phyloP scores from a whole-genome alignment of 2,888 invertebrate genomes.

The Xylota sylvarum region DNA sequence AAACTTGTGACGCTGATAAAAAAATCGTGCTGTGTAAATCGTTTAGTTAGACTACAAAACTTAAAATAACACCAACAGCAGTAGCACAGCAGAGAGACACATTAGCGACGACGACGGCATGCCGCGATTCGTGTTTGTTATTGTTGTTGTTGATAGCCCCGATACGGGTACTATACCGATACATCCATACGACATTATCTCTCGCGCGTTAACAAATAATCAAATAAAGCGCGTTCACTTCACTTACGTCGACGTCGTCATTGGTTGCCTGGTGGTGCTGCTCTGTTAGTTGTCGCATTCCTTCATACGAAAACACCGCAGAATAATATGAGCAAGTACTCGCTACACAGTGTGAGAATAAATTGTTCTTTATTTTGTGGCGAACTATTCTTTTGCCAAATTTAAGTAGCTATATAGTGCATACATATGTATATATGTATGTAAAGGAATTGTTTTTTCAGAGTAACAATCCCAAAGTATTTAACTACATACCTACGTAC shows the following conservation, averaged over 20 bases:
- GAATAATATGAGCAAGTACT: slow-evolving; percentile 35
- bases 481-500: no score
- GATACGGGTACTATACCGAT: slow-evolving; percentile 55
- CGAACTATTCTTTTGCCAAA: slow-evolving; percentile 10
- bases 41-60: slow-evolving; percentile 71
- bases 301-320: slow-evolving; percentile 33
- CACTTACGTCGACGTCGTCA: slow-evolving; percentile 55
- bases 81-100: slow-evolving; percentile 52
- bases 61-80: slow-evolving; percentile 69
- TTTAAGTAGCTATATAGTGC: neutral
- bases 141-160: slow-evolving; percentile 68
- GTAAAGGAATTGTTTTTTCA: no score
- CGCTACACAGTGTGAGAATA: slow-evolving; percentile 9
- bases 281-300: slow-evolving; percentile 58
- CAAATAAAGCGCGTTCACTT: slow-evolving; percentile 69
- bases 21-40: slow-evolving; percentile 63
- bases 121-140: slow-evolving; percentile 55
- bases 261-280: slow-evolving; percentile 32
- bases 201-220: slow-evolving; percentile 70
- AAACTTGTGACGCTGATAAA: slow-evolving; percentile 56
- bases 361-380: slow-evolving; percentile 6
- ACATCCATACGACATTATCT: slow-evolving; percentile 66
- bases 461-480: no score
- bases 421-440: neutral
- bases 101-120: slow-evolving; percentile 25